Base-by-base conservation (phyloP, 2,113 vertebrate genomes). In the Sakesphorus luctuosus region DNA sequence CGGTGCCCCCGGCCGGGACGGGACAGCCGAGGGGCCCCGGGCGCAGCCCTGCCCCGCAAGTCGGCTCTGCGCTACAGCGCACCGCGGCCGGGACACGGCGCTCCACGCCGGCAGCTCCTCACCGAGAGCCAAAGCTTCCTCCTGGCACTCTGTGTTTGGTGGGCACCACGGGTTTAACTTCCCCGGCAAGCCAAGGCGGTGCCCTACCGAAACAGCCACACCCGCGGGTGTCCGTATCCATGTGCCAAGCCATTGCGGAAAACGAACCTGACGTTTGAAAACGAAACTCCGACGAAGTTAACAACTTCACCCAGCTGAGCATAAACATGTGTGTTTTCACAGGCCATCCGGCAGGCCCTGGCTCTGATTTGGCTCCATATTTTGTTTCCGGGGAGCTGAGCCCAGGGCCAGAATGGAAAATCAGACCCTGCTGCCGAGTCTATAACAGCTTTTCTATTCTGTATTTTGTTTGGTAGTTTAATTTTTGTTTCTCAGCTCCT, bases 401-500 rank as follows among this genome's bases (percentile, higher is more conserved):
- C 28, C 3, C 40, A 33, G n/a, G 47, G 74, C 43, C 43, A 63
- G 87, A 46, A 55, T 13, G 76, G 87, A 92, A 94, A 96, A 87
- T 20, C 47, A 35, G 47, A 29, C 81, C 59, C 56, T 88, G 68
- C 40, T 71, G 82, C 44, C 4, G 8, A 50, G 67, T 53, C 92
- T 46, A 4, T 36, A 74, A 65, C 75, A 72, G 73, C 10, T 75
- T 89, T 82, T 56, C 73, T 89, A 56, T 68, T 68, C 81, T 75
- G 49, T 59, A 29, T 33, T 78, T 78, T 65, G 73, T 84, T 89
- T 52, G 66, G 76, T 26, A n/a, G 61, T 59, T 95, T 95, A 87
- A 69, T 93, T 86, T 93, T 80, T 93, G 72, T 63, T 95, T 84
- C 83, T 68, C 88, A 73, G 71, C 75, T 91, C 59, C 65, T 91